A percentile compares a stretch with the other conserved stretches of the same genome.
These are phyloP conservation scores for Perca fluviatilis DNA, from an alignment of 2,113 vertebrate species.

Conservation along the genomic window DNA sequence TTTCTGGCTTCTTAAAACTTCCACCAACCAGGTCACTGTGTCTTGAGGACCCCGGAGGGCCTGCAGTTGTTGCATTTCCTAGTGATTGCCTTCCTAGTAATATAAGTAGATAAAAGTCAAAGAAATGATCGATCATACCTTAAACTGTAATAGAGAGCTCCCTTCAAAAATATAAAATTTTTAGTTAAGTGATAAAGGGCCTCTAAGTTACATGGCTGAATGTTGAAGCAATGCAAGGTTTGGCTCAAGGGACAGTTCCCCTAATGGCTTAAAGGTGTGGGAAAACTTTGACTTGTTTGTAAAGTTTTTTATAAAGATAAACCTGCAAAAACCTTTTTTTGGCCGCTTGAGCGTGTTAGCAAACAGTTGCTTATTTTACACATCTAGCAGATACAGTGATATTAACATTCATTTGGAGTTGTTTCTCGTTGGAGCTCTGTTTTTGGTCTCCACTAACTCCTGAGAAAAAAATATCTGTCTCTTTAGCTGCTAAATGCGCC, in stretches of 20 bases:
- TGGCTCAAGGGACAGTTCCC: neutral
- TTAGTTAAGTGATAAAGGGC: conserved; percentile 6
- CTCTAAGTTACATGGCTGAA: conserved; percentile 1
- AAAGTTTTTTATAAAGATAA: neutral
- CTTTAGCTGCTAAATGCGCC: conserved; percentile 1
- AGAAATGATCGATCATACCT: neutral
- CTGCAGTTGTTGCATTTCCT: conserved; percentile 4
- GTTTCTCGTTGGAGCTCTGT: neutral
- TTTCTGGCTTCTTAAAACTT: conserved; percentile 19
- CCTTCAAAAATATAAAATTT: neutral
- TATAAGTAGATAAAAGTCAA: conserved; percentile 26
- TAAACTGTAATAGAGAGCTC: conserved; percentile 8
- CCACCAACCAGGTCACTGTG: neutral
- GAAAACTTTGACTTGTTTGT: neutral
- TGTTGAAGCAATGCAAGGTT: neutral
- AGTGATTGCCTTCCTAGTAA: neutral
- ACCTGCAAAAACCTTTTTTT: neutral
- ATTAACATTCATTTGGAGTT: neutral
- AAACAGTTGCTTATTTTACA: neutral
- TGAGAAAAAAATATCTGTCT: neutral
- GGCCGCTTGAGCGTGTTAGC: neutral
- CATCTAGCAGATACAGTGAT: neutral
- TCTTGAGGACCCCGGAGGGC: neutral
- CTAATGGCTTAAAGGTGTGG: neutral
- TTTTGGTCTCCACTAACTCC: neutral